Conservation (phyloP, 2,113 vertebrate species). For the Thalassoma bifasciatum region DNA sequence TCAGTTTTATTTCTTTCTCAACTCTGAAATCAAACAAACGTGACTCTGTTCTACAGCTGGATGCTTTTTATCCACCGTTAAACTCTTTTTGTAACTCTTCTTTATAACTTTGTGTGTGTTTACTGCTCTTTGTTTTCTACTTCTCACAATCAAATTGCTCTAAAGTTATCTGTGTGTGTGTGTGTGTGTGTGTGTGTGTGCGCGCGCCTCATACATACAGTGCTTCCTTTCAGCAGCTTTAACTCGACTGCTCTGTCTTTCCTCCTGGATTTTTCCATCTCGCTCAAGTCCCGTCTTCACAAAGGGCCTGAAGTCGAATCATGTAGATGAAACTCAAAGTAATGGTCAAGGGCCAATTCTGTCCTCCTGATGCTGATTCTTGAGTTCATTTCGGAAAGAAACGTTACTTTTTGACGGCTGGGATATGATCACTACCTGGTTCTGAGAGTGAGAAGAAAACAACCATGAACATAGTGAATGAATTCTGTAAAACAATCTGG, state of each 20-base stretch:
- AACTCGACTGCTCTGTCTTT: background rate
- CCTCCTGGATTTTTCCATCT: background rate
- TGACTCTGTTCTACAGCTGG: background rate
- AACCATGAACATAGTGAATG: too few species aligned
- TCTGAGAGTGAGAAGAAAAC: too few species aligned
- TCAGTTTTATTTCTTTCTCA: constrained; percentile 22
- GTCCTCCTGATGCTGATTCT: too few species aligned
- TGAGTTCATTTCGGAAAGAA: too few species aligned
- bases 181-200: background rate
- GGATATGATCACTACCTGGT: too few species aligned
- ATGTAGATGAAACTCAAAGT: background rate
- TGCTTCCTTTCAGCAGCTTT: background rate
- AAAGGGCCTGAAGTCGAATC: background rate
- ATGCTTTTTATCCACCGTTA: background rate
- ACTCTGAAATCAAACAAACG: background rate
- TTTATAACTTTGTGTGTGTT: constrained; percentile 29
- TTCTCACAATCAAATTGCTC: constrained; percentile 17
- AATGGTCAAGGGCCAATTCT: too few species aligned
- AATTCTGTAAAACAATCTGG: too few species aligned
- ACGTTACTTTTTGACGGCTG: too few species aligned
- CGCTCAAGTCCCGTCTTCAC: background rate
- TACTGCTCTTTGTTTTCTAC: constrained; percentile 46
- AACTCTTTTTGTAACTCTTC: too few species aligned
- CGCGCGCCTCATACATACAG: background rate
- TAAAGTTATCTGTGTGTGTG: constrained; percentile 14